A percentile compares a stretch with the other conserved stretches of the same genome.
Evolutionary conservation across 2,888 invertebrate species (phyloP).

Genomic region (Hydraecia micacea): DNA sequence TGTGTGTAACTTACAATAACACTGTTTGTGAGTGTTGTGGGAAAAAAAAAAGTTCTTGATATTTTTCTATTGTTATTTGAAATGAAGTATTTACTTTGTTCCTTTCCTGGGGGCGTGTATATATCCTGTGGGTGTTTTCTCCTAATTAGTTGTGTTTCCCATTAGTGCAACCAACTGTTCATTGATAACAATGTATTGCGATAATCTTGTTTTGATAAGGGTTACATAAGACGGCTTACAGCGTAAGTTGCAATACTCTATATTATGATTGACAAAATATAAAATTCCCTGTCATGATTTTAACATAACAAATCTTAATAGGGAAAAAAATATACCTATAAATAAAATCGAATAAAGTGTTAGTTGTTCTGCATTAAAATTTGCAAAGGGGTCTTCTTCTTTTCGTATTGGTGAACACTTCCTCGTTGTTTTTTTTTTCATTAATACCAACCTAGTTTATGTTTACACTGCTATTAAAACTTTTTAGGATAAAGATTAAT

Average conservation of each 20-base stretch:
- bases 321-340: no score
- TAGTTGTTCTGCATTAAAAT: no score
- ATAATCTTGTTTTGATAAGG: constrained; percentile 25
- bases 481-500: background rate
- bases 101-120: background rate
- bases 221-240: background rate
- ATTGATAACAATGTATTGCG: constrained; percentile 6
- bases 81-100: background rate
- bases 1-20: no score
- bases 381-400: background rate
- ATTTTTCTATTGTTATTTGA: constrained; percentile 6
- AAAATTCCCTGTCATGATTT: background rate
- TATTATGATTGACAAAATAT: background rate
- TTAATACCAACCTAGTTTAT: background rate
- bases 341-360: background rate
- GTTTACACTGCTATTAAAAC: background rate
- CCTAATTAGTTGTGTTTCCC: constrained; percentile 11
- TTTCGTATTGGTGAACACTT: no score
- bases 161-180: constrained; percentile 11
- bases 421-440: no score
- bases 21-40: background rate
- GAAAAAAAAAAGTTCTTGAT: background rate
- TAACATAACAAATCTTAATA: background rate
- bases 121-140: constrained; percentile 14
- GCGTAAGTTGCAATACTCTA: background rate